Evolutionary conservation across 1,140 invertebrate species (phyloP).

Genomic region (Ceratina japonica): DNA sequence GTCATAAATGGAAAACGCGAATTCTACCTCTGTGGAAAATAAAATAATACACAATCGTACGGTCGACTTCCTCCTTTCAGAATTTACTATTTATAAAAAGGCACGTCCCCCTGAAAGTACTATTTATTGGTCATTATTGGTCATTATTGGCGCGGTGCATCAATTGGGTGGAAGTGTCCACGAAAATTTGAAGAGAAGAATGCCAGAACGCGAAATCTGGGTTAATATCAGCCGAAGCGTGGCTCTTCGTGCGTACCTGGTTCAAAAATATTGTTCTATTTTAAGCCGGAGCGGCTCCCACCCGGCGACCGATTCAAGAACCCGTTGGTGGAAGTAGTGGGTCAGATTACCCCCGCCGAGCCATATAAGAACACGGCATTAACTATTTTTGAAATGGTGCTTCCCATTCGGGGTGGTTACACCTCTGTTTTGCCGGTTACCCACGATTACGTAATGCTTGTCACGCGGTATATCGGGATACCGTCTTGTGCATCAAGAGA

Average conservation of each 20-base stretch:
- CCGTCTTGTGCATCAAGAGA: background rate
- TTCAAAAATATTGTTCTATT: conserved; percentile 77
- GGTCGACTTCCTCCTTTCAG: background rate
- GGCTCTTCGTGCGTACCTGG: conserved; percentile 48
- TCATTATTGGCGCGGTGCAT: too few species aligned
- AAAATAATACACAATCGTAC: background rate
- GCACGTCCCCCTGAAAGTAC: too few species aligned
- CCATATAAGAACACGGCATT: conserved; percentile 77
- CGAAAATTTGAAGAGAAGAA: background rate
- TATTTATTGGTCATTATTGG: too few species aligned
- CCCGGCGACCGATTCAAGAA: conserved; percentile 57
- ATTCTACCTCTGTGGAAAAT: conserved; percentile 84
- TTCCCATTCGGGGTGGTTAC: conserved; percentile 52
- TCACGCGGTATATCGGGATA: background rate
- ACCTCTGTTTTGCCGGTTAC: conserved; percentile 35
- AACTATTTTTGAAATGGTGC: conserved; percentile 76
- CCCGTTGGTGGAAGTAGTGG: conserved; percentile 63
- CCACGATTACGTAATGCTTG: conserved; percentile 47
- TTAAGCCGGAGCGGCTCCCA: conserved; percentile 65
- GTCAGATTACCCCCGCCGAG: conserved; percentile 74
- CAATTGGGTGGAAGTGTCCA: background rate
- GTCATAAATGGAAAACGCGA: conserved; percentile 94
- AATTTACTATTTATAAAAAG: too few species aligned
- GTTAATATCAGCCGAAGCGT: conserved; percentile 57
- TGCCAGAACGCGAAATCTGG: conserved; percentile 49